Base-by-base conservation (phyloP, 2,113 vertebrate genomes). In the Morone saxatilis region DNA sequence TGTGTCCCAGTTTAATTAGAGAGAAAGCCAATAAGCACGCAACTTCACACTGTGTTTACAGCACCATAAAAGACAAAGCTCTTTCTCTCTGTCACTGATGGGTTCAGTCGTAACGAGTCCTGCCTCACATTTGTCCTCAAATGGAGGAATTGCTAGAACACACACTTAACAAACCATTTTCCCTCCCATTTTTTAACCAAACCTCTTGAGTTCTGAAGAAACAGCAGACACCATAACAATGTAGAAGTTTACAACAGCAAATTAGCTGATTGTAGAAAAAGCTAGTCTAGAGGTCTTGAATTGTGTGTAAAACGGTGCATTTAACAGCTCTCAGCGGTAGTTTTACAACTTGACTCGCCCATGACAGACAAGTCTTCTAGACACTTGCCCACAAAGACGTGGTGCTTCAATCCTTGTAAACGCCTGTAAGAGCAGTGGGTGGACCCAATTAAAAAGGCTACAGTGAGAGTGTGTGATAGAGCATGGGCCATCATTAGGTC, bases 41-140 rank as follows among this genome's bases (percentile, higher is more conserved):
- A 72, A 43, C 86, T 86, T 90, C 77, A 75, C 80, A 71, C 73
- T 71, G 77, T 12, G 74, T 90, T 93, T 87, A 93, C 78, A 67
- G 76, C 73, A 31, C 80, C 71, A 72, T 85, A 85, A 92, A 88
- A 91, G 61, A 79, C 48, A 25, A 54, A 10, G 19, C 41, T 45
- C 56, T 77, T 50, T 69, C 50, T 86, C 53, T 59, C 36, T 54
- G 20, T 82, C 53, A 54, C 78, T 67, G 53, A 86, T 81, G 70
- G 45, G 36, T 53, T 66, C 61, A 59, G 63, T 47, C 66, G 62
- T 78, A 88, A 83, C 22, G 78, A 85, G 57, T 59, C 65, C 45
- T 60, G 36, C 67, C 61, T 60, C 74, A 68, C 72, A 85, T 57
- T 80, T 82, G 68, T 68, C 68, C 38, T 71, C 69, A 68, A 80